Base-by-base conservation (phyloP, 2,113 vertebrate genomes). In the Pampusana beccarii region DNA sequence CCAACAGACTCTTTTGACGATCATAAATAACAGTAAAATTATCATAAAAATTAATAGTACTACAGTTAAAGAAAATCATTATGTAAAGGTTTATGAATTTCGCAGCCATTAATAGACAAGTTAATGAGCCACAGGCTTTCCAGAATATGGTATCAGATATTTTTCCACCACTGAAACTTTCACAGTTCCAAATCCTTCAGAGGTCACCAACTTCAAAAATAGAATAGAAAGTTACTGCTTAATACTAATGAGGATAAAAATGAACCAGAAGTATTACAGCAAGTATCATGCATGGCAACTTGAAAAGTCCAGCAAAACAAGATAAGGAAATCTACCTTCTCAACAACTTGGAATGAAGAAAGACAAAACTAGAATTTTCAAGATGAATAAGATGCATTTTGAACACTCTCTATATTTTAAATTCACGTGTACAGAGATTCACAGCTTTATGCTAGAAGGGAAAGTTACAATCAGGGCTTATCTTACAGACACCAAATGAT, bases 71-170 rank as follows among this genome's bases (percentile, higher is more conserved):
- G 93, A 97, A 97, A 97, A 97, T 97, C 95, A 97, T 97, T 97
- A 96, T 84, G 94, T 97, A 97, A 97, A 97, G 93, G 96, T 97
- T 96, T 97, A 97, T 95, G 96, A 96, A 97, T 97, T 97, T 95
- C 94, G 96, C 91, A 95, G 91, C 79, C 84, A 86, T 95, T 91
- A 96, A 97, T 96, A 96, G 94, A 81, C 57, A 94, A 97, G 86
- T 94, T 97, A 96, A 97, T 60, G 96, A 97, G 79, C 91, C 94
- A 95, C 85, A 93, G 92, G 72, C 84, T 67, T 88, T 94, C 58
- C 79, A 92, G 94, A 95, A 97, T 91, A 95, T 66, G 80, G 78
- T 91, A 95, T 86, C 87, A 94, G 95, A 36, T 95, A 95, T 88
- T 95, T 96, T 94, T 91, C 87, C 88, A 90, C 92, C 81, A 85